These are phyloP conservation scores for Okapia johnstoni DNA, from an alignment of 2,113 vertebrate genomes.

Conservation along the genomic window DNA sequence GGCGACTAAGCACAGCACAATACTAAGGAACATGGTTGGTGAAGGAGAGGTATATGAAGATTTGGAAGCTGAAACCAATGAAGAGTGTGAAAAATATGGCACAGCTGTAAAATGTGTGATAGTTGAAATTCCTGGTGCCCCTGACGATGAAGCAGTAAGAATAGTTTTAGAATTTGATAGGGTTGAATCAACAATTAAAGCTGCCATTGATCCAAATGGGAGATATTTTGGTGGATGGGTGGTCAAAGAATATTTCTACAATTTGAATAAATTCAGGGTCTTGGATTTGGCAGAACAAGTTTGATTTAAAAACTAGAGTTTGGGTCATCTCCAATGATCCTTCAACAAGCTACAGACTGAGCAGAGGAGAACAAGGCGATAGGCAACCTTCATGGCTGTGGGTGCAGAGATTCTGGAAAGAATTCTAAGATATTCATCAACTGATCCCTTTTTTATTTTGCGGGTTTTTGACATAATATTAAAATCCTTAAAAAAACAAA, in stretches of 20 bases:
- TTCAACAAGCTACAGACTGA: constrained; percentile 62
- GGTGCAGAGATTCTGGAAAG: constrained; percentile 73
- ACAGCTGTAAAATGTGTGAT: constrained; percentile 98
- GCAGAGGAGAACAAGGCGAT: constrained; percentile 34
- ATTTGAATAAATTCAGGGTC: constrained; percentile 95
- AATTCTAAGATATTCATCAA: constrained; percentile 79
- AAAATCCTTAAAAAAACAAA: constrained; percentile 77
- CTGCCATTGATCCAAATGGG: constrained; percentile 96
- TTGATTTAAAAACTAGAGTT: constrained; percentile 71
- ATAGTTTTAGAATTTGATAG: constrained; percentile 98
- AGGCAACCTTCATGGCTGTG: constrained; percentile 37
- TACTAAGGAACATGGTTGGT: constrained; percentile 94
- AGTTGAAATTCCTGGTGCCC: constrained; percentile 95
- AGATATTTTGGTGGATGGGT: constrained; percentile 96
- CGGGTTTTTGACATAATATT: constrained; percentile 80
- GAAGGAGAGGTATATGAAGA: constrained; percentile 96
- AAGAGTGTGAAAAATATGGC: constrained; percentile 98
- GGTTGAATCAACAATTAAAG: constrained; percentile 98
- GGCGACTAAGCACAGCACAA: not conserved
- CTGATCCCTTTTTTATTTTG: constrained; percentile 70
- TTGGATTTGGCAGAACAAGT: constrained; percentile 93
- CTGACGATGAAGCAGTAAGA: constrained; percentile 94
- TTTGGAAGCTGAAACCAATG: constrained; percentile 96
- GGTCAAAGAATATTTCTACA: constrained; percentile 99
- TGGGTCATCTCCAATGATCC: constrained; percentile 57